Percentiles rank a stretch among this genome's conserved stretches.
phyloP scores from a whole-genome alignment of 2,797 vertebrate species.

The Sphaeramia orbicularis region DNA sequence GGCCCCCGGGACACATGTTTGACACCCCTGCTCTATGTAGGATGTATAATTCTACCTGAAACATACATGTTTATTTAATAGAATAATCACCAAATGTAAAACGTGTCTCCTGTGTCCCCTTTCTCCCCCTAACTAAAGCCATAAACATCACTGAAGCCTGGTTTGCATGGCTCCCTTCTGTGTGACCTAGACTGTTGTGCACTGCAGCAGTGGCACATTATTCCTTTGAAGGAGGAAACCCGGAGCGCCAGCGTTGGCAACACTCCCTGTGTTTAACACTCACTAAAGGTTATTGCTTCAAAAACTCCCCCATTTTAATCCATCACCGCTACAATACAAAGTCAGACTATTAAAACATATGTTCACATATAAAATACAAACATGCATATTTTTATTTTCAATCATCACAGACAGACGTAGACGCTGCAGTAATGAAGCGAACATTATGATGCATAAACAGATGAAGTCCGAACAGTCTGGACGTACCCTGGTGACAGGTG shows the following conservation, averaged over 20 bases:
- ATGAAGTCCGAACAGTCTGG: conserved; percentile 7
- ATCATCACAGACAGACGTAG: too few species aligned
- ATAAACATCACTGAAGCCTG: not conserved
- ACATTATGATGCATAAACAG: conserved; percentile 3
- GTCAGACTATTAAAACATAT: not conserved
- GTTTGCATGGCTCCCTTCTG: conserved; percentile 8
- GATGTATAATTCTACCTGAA: too few species aligned
- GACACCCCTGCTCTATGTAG: too few species aligned
- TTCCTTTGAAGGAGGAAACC: conserved; percentile 17
- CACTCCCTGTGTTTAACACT: conserved; percentile 19
- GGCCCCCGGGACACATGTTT: too few species aligned
- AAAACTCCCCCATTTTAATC: conserved; percentile 7
- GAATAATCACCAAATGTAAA: too few species aligned
- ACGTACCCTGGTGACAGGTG: conserved; percentile 6
- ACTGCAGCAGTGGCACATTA: conserved; percentile 14
- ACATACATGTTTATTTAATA: too few species aligned
- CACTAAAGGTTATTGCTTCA: not conserved
- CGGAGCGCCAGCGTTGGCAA: not conserved
- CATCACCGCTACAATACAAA: conserved; percentile 11
- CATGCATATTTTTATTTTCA: too few species aligned
- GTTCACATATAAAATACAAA: too few species aligned
- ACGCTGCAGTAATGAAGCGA: not conserved
- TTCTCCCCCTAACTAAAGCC: conserved; percentile 4
- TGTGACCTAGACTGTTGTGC: conserved; percentile 1
- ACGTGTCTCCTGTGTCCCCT: not conserved